A percentile compares a stretch with the other conserved stretches of the same genome.
Evolutionary conservation across 2,797 vertebrate genomes (phyloP).

Genomic region (Bovichtus variegatus): DNA sequence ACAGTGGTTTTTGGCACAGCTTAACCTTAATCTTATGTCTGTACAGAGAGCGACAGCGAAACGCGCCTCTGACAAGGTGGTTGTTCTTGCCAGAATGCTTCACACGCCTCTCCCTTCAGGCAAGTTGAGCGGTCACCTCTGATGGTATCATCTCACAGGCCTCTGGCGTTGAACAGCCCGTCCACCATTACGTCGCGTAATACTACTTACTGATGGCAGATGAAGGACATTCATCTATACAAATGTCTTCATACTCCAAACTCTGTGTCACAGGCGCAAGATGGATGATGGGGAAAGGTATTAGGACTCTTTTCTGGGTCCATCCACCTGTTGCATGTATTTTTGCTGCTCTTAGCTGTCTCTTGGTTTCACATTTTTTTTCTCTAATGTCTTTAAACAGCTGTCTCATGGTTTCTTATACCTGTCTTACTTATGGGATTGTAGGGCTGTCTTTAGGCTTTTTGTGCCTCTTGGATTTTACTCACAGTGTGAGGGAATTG

Average conservation of each 20-base stretch:
- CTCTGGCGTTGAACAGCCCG: slow-evolving; percentile 31
- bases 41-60: slow-evolving; percentile 59
- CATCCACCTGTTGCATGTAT: slow-evolving; percentile 26
- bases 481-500: neutral
- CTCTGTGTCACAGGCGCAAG: slow-evolving; percentile 49
- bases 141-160: slow-evolving; percentile 52
- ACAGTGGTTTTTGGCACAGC: slow-evolving; percentile 74
- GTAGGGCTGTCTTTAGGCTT: neutral
- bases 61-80: slow-evolving; percentile 56
- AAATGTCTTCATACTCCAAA: slow-evolving; percentile 56
- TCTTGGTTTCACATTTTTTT: neutral
- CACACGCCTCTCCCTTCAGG: slow-evolving; percentile 35
- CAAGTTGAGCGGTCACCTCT: slow-evolving; percentile 53
- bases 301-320: slow-evolving; percentile 1
- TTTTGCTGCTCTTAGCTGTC: neutral
- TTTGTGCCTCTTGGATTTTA: neutral
- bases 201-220: slow-evolving; percentile 47
- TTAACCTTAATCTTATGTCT: slow-evolving; percentile 78
- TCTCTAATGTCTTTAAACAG: neutral
- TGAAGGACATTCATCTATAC: slow-evolving; percentile 61
- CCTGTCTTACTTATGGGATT: neutral
- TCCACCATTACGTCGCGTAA: slow-evolving; percentile 52
- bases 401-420: neutral
- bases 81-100: slow-evolving; percentile 55
- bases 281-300: slow-evolving; percentile 40